Conservation (phyloP, 2,888 invertebrate genomes). For the Stenolophus ochropezus region DNA sequence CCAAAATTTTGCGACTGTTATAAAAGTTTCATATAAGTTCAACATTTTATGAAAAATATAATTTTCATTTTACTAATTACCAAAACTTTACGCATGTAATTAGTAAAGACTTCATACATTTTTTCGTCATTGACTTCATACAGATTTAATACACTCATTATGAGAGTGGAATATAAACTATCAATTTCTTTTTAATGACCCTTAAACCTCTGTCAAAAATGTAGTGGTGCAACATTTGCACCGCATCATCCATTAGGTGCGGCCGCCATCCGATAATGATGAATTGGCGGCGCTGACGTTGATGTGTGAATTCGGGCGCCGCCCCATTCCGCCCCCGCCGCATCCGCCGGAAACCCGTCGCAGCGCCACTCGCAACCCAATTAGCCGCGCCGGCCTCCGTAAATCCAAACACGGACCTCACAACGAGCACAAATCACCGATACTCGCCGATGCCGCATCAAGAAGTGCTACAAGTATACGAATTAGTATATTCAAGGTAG, state of each 20-base stretch:
- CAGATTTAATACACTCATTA: no score
- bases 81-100: no score
- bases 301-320: constrained; percentile 51
- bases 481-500: no score
- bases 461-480: no score
- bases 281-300: constrained; percentile 33
- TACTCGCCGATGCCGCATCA: neutral
- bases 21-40: no score
- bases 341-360: constrained; percentile 57
- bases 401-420: constrained; percentile 54
- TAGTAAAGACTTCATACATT: no score
- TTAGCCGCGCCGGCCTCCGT: constrained; percentile 49
- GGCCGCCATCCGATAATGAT: constrained; percentile 50
- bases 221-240: constrained; percentile 17
- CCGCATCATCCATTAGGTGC: constrained; percentile 32
- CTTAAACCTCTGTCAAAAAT: neutral
- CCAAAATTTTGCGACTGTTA: no score
- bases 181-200: neutral
- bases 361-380: constrained; percentile 51
- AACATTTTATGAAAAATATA: no score
- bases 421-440: neutral
- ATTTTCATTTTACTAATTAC: no score
- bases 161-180: neutral
- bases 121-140: neutral
- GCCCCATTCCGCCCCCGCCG: constrained; percentile 29